Base-by-base conservation (phyloP, 2,797 vertebrate species). In the Limosa lapponica region DNA sequence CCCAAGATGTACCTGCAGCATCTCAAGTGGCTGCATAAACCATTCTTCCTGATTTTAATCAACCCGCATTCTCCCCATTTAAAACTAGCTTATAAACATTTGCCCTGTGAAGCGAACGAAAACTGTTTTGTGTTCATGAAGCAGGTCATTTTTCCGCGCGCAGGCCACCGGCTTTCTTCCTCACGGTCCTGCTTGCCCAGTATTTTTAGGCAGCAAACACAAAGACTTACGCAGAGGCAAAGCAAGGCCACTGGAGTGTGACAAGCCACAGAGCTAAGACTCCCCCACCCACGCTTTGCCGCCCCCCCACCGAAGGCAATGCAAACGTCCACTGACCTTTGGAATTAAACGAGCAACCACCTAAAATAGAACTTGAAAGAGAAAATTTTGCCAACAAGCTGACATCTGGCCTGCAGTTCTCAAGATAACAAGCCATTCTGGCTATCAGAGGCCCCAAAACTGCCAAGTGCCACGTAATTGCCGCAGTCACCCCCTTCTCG, bases 321-420 rank as follows among this genome's bases (percentile, higher is more conserved):
- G 9, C 54, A 22, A 73, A 48, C 0, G 0, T 3, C 32, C 80
- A 46, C 3, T 19, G 64, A 83, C 75, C 69, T 94, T 54, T 48
- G 49, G 41, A 89, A 83, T 74, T 32, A 67, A 89, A 59, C 48
- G 70, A 71, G 54, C 10, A 78, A 37, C 13, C 24, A 65, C 52
- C 79, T 57, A 57, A 46, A 24, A 16, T 0, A 54, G 37, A 44
- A 71, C 44, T 18, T 1, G n/a, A 65, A 13, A 82, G 54, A 55
- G n/a, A n/a, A n/a, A 79, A 71, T 54, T 66, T 80, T 87, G 70
- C 88, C 88, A 75, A 67, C 87, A 74, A 69, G n/a, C n/a, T 70
- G n/a, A 28, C 27, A 14, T 19, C 27, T 70, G 91, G 57, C 75
- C 57, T 71, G 44, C 72, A 78, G 84, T 2, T 85, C 75, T 69